Conservation (phyloP, 2,797 vertebrate genomes). For the Zenarchopterus dispar region DNA sequence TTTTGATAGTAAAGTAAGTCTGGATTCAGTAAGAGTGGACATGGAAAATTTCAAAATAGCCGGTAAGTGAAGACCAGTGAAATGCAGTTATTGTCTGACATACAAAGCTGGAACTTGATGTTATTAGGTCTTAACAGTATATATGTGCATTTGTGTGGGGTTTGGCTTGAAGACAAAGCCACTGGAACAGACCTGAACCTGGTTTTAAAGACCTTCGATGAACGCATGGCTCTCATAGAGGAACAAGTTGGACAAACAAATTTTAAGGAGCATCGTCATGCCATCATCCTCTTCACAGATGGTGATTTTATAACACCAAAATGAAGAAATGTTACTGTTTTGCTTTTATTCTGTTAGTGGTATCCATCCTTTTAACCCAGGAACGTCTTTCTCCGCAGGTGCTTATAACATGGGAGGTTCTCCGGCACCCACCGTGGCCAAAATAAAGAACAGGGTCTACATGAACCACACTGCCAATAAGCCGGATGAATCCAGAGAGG, state of each 20-base stretch:
- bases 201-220: conserved; percentile 30
- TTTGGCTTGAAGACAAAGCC: conserved; percentile 34
- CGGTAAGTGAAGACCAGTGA: conserved; percentile 33
- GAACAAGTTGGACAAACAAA: fast-evolving
- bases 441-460: conserved; percentile 65
- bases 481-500: conserved; percentile 1
- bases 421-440: conserved; percentile 31
- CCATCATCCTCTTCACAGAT: conserved; percentile 67
- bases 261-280: conserved; percentile 68
- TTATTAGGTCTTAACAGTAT: background rate
- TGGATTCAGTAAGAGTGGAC: fast-evolving
- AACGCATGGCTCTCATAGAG: conserved; percentile 46
- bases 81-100: background rate
- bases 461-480: conserved; percentile 15
- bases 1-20: fast-evolving
- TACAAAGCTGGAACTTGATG: background rate
- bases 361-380: background rate
- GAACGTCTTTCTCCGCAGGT: conserved; percentile 44
- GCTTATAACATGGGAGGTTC: conserved; percentile 70
- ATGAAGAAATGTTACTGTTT: background rate
- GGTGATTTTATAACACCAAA: conserved; percentile 40
- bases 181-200: conserved; percentile 64
- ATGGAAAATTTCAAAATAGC: conserved; percentile 1
- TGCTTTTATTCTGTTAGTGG: background rate
- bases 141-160: conserved; percentile 6